Conservation (phyloP, 37 sponge, comb jelly and placozoan species). For the Spongia lamella region DNA sequence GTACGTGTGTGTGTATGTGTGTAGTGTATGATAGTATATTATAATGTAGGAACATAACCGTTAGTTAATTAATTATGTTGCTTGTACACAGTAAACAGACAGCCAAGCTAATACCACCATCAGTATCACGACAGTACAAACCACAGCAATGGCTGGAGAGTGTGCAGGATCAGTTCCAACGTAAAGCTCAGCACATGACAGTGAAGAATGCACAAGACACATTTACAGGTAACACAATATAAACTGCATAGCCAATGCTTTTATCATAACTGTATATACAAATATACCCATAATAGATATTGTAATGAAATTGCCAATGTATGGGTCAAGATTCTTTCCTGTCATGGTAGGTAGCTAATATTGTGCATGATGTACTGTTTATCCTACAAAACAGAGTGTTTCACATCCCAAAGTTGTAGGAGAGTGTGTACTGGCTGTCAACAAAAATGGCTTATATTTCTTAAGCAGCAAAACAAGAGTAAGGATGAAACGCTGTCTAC, state of each 20-base stretch:
- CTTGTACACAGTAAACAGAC: slow-evolving; percentile 43
- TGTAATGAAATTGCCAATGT: slow-evolving; percentile 29
- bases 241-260: no score
- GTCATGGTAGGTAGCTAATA: slow-evolving; percentile 18
- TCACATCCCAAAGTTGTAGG: slow-evolving; percentile 38
- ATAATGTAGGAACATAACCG: no score
- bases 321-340: slow-evolving; percentile 68
- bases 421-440: slow-evolving; percentile 42
- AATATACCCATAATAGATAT: slow-evolving; percentile 13
- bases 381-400: slow-evolving; percentile 37
- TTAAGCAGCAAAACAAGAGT: slow-evolving; percentile 49
- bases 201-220: slow-evolving; percentile 22
- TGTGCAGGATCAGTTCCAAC: slow-evolving; percentile 38
- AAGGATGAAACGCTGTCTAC: neutral
- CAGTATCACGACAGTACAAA: slow-evolving; percentile 14
- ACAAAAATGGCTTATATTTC: slow-evolving; percentile 56
- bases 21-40: no score
- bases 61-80: no score
- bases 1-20: no score
- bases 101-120: slow-evolving; percentile 31
- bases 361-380: no score
- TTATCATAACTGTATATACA: no score
- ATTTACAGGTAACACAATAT: slow-evolving; percentile 23
- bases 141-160: slow-evolving; percentile 46
- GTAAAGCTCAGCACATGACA: neutral